Percentiles rank a stretch among this genome's conserved stretches.
These are phyloP conservation scores for Phataginus tetradactyla DNA, from an alignment of 2,797 vertebrate genomes.

Conservation along the genomic window DNA sequence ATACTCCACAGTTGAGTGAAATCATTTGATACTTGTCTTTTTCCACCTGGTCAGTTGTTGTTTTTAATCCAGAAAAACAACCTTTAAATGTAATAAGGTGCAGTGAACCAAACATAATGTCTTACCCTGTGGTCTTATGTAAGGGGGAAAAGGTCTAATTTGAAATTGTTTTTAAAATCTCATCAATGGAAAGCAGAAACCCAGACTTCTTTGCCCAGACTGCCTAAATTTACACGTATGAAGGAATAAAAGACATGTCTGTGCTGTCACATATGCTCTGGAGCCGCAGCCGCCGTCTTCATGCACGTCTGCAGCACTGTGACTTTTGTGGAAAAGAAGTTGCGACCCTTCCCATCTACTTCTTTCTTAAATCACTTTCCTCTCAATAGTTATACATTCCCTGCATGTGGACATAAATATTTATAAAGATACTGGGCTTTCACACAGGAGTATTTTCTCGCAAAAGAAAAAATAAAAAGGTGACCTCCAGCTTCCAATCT, in stretches of 20 bases:
- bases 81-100: constrained; percentile 34
- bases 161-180: background rate
- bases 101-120: background rate
- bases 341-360: background rate
- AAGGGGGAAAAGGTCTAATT: background rate
- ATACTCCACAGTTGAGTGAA: too few species aligned
- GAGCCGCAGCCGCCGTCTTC: background rate
- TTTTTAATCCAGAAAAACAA: constrained; percentile 44
- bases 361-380: constrained; percentile 38
- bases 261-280: background rate
- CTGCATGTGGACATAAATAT: background rate
- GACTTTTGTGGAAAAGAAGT: constrained; percentile 28
- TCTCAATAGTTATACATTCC: background rate
- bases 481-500: background rate
- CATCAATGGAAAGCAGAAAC: constrained; percentile 60
- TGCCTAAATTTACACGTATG: constrained; percentile 48
- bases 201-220: constrained; percentile 48
- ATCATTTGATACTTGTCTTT: too few species aligned
- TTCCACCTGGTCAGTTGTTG: background rate
- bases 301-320: background rate
- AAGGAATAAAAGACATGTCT: constrained; percentile 49
- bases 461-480: constrained; percentile 48
- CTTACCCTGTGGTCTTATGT: constrained; percentile 43
- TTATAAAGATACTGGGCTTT: constrained; percentile 41
- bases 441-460: constrained; percentile 5